phyloP scores from a whole-genome alignment of 2,113 vertebrate species.

The Engraulis encrasicolus region DNA sequence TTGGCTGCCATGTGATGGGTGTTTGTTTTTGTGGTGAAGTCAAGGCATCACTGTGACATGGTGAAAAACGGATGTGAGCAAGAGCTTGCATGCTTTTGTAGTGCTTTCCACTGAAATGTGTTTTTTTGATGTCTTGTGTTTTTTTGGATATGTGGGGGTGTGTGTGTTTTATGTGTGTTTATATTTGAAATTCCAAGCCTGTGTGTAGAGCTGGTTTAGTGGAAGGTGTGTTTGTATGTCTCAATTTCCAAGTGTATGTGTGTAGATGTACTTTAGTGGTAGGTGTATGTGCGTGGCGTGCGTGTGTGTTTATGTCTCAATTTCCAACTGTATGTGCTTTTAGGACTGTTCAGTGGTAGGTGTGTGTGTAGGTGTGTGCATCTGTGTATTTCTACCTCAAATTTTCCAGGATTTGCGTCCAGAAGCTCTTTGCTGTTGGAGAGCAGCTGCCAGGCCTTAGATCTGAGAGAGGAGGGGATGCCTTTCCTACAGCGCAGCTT shows the following conservation, averaged over 20 bases:
- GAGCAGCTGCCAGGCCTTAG: slow-evolving; percentile 88
- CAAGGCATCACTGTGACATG: background rate
- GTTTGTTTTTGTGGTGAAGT: background rate
- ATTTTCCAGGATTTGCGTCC: slow-evolving; percentile 81
- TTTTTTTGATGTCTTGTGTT: background rate
- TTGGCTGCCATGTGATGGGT: no score
- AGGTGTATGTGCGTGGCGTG: no score
- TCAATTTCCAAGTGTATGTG: no score
- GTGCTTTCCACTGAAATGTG: background rate
- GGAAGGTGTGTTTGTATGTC: background rate
- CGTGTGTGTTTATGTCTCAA: no score
- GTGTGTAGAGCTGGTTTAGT: background rate
- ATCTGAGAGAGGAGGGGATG: slow-evolving; percentile 86
- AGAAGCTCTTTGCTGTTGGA: slow-evolving; percentile 88
- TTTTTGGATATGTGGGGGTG: background rate
- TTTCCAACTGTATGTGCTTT: no score
- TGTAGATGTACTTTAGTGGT: background rate
- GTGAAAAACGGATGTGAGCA: background rate
- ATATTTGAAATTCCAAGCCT: background rate
- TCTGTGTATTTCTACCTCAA: slow-evolving; percentile 75
- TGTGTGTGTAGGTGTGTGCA: background rate
- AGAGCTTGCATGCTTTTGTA: background rate
- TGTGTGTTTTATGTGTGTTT: background rate
- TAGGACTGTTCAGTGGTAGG: no score
- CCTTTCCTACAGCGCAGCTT: slow-evolving; percentile 91